Evolutionary conservation across 2,888 invertebrate genomes (phyloP), one percentile per base, ranked within the genome.

Genomic region (Rhabditophanes sp.): DNA sequence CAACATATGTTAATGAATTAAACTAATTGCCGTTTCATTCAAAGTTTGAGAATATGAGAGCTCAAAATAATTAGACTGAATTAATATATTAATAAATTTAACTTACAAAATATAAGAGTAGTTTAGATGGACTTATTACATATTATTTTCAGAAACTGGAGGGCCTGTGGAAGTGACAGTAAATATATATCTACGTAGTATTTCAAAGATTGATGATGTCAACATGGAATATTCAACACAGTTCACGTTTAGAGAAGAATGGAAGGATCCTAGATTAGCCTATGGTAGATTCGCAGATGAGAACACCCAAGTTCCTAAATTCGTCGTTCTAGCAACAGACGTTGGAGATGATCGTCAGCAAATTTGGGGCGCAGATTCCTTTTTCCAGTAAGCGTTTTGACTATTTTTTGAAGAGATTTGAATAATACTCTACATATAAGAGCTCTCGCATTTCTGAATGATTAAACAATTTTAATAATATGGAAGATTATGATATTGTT

Each of bases 161-260:
- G 48, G 48, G n/a, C 60, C 60, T 2, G 60, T 60, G 8, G 30
- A 55, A 3, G 60, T 60, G 3, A 50, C 53, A n/a, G 60, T 60
- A 18, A 60, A 60, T 37, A 58, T 60, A 25, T 60, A 60, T 26
- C 49, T 60, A 7, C 47, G 60, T 5, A 53, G 53, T 6, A 60
- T 60, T 19, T 60, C 60, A 5, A 60, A 60, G 41, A 60, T 60
- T 18, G 60, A 60, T 36, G 60, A 60, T 32, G 60, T 60, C 21
- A 60, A 60, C 41, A 60, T 60, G 68, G 88, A 88, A 76, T 88
- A 88, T 76, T 38, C 16, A 17, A 37, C 27, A 3, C 50, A 50
- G 32, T 48, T 48, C 35, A 87, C 87, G 56, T 85, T 87, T 74
- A 77, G 88, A 69, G 87, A 88, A 69, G 84, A 88, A 72, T 88